Conservation (phyloP, 2,113 vertebrate genomes). For the Rafetus swinhoei region DNA sequence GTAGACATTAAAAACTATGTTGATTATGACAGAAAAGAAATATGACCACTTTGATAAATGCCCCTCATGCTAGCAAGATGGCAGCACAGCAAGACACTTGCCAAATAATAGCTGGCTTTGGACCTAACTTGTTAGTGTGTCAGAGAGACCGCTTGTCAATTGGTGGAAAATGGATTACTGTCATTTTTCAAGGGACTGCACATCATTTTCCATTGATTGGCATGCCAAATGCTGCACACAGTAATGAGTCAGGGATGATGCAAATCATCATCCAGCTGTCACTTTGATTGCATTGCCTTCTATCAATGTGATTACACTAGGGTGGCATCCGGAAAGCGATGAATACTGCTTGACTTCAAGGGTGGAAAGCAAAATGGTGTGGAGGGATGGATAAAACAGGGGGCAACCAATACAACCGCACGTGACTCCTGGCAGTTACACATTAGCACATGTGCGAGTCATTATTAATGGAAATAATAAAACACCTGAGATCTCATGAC, state of each 20-base stretch:
- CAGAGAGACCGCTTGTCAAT: constrained; percentile 79
- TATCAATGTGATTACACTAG: constrained; percentile 83
- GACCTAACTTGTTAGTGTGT: constrained; percentile 76
- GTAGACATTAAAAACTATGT: constrained; percentile 32
- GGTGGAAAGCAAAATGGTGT: constrained; percentile 72
- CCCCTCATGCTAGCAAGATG: constrained; percentile 64
- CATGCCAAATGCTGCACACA: constrained; percentile 84
- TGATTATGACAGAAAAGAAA: constrained; percentile 43
- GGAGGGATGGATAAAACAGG: constrained; percentile 42
- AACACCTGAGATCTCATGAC: background rate
- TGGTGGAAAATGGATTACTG: constrained; percentile 83
- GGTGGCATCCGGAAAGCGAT: constrained; percentile 78
- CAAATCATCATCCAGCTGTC: constrained; percentile 84
- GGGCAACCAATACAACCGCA: constrained; percentile 30
- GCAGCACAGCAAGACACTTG: constrained; percentile 59
- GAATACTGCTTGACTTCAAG: constrained; percentile 70
- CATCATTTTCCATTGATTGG: constrained; percentile 84
- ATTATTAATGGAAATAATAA: background rate
- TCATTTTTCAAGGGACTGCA: constrained; percentile 77
- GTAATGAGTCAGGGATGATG: constrained; percentile 83
- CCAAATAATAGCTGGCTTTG: constrained; percentile 79
- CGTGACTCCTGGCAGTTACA: constrained; percentile 17
- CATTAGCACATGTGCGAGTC: background rate
- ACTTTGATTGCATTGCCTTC: constrained; percentile 84
- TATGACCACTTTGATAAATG: constrained; percentile 63